Evolutionary conservation across 2,888 invertebrate species (phyloP).

Genomic region (Byasa hedistus): DNA sequence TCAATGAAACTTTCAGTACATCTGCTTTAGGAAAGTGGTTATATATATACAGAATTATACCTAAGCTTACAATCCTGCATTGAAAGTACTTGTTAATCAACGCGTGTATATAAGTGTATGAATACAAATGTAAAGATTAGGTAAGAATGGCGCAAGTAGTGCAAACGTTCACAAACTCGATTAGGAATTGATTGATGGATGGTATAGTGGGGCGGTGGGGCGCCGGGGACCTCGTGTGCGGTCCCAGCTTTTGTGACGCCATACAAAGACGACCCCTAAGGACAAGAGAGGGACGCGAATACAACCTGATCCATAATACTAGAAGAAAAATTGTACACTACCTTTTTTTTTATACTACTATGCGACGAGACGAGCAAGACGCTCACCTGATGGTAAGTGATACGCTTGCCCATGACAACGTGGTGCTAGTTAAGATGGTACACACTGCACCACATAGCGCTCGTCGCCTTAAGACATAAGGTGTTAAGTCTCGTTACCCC

Average conservation of each 20-base stretch:
- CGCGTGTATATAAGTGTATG: neutral
- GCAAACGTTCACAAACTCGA: conserved; percentile 63
- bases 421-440: too few species aligned
- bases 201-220: conserved; percentile 40
- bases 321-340: neutral
- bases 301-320: neutral
- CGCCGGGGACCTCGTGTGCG: conserved; percentile 38
- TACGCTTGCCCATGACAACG: too few species aligned
- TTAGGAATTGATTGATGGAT: conserved; percentile 65
- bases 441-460: too few species aligned
- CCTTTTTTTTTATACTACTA: neutral
- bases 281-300: neutral
- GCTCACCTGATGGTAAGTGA: too few species aligned
- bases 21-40: too few species aligned
- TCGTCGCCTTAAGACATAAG: too few species aligned
- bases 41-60: too few species aligned
- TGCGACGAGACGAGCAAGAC: too few species aligned
- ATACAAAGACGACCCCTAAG: neutral
- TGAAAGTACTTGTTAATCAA: conserved; percentile 1
- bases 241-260: conserved; percentile 36
- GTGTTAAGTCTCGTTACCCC: too few species aligned
- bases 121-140: conserved; percentile 31
- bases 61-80: neutral
- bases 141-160: conserved; percentile 40
- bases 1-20: too few species aligned